Evolutionary conservation across 2,888 invertebrate genomes (phyloP).

Genomic region (Drosophila pegasa): DNA sequence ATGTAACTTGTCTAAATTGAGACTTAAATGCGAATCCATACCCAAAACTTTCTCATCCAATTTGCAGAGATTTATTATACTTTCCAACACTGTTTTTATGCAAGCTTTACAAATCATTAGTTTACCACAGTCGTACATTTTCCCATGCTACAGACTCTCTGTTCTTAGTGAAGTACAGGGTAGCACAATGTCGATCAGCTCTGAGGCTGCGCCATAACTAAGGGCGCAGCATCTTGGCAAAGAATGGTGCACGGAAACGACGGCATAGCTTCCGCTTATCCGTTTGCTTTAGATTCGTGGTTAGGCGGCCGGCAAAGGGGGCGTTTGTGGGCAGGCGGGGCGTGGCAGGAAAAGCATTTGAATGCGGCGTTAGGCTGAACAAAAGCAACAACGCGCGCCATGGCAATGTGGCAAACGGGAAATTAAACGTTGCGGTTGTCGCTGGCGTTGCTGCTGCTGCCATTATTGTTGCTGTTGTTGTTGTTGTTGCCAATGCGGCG

Average conservation of each 20-base stretch:
- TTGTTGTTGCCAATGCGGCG: conserved; percentile 58
- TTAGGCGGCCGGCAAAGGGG: neutral
- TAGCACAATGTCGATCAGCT: conserved; percentile 1
- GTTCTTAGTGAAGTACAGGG: conserved; percentile 4
- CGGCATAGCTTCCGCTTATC: conserved; percentile 66
- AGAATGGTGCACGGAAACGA: conserved; percentile 65
- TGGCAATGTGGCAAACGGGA: conserved; percentile 45
- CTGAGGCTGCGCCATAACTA: neutral
- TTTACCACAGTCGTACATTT: too few species aligned
- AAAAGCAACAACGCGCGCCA: conserved; percentile 36
- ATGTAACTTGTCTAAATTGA: too few species aligned
- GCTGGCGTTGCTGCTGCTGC: conserved; percentile 12
- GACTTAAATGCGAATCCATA: too few species aligned
- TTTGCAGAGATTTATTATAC: too few species aligned
- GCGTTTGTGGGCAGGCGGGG: neutral
- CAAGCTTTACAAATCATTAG: too few species aligned
- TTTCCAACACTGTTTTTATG: neutral
- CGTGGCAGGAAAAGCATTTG: conserved; percentile 46
- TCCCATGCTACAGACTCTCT: too few species aligned
- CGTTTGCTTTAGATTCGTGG: conserved; percentile 38
- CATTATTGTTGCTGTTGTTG: neutral
- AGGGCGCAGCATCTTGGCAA: conserved; percentile 49
- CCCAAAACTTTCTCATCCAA: too few species aligned
- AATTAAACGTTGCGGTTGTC: conserved; percentile 55
- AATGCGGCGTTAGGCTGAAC: conserved; percentile 56